Base-by-base conservation (phyloP, 2,797 vertebrate species). In the Cuniculus paca region DNA sequence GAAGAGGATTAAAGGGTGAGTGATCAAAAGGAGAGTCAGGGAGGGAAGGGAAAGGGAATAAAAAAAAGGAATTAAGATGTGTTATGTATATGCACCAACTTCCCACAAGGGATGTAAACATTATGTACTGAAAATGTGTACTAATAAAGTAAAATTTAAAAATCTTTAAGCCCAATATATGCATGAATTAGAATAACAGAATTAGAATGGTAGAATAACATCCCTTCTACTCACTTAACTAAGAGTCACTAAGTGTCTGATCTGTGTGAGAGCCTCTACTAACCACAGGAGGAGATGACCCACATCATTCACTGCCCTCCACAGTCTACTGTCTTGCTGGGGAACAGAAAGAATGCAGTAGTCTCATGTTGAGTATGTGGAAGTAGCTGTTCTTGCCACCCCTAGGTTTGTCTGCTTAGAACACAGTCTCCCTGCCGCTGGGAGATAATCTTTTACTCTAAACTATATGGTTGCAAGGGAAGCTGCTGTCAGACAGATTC, bases 161-260 rank as follows among this genome's bases (percentile, higher is more conserved):
- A 93, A 96, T 90, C 42, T 61, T 90, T 68, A 79, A 45, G 50
- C 50, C 80, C 79, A 85, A 95, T 42, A 48, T 2, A 82, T 28
- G 74, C 36, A 93, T 14, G 90, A 81, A 75, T 95, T 92, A 96
- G 82, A 84, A 54, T 54, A 54, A 54, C 52, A 54, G 90, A 81
- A 75, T 95, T 92, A 96, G 78, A 88, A 79, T 82, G 31, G 17
- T 31, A 90, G 56, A 81, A 63, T 88, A 96, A 78, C 17, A 79
- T 42, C 48, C 31, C 45, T 48, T 45, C 26, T 56, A 68, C 24
- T 39, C 68, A 91, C 28, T 45, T 96, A 60, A 94, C 13, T 80
- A 93, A 86, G 77, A 90, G 70, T 89, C 60, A 45, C 58, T 90
- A 48, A 81, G 45, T 36, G 36, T 70, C 52, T 61, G 42, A 45